Evolutionary conservation across 2,888 invertebrate species (phyloP).

Genomic region (Heliconius erato): DNA sequence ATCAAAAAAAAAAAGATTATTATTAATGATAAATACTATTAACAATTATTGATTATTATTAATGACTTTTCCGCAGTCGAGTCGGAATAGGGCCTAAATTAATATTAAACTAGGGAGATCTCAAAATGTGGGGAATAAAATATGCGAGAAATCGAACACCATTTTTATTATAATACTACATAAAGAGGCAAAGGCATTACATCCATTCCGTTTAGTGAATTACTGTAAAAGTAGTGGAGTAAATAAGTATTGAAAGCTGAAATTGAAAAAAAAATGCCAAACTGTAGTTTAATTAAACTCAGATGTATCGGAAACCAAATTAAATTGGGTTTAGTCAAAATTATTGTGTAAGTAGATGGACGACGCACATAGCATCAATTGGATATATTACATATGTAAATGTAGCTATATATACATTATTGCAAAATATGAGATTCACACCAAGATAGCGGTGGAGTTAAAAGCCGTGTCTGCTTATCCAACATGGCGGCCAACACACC

Average conservation of each 20-base stretch:
- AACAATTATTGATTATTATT: neutral
- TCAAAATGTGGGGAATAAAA: neutral
- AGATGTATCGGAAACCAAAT: slow-evolving; percentile 26
- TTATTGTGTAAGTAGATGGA: slow-evolving; percentile 24
- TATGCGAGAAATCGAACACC: neutral
- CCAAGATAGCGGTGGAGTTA: neutral
- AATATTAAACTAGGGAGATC: neutral
- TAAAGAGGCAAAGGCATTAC: slow-evolving; percentile 1
- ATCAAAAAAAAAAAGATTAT: neutral
- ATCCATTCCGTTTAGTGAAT: slow-evolving; percentile 22
- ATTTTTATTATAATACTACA: slow-evolving; percentile 54
- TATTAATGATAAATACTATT: neutral
- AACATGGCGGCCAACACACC: neutral
- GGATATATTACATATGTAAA: slow-evolving; percentile 19
- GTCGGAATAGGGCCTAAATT: slow-evolving; percentile 7
- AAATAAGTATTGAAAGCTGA: neutral
- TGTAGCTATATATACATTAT: slow-evolving; percentile 25
- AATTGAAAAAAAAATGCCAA: neutral
- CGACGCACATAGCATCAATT: slow-evolving; percentile 28
- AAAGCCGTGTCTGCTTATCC: neutral
- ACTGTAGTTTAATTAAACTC: slow-evolving; percentile 9
- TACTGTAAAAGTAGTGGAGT: slow-evolving; percentile 10
- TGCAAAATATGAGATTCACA: slow-evolving; percentile 4
- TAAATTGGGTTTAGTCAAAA: slow-evolving; percentile 38
- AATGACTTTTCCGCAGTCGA: neutral